phyloP scores from a whole-genome alignment of 2,888 invertebrate species.

The Gnatocerus cornutus region DNA sequence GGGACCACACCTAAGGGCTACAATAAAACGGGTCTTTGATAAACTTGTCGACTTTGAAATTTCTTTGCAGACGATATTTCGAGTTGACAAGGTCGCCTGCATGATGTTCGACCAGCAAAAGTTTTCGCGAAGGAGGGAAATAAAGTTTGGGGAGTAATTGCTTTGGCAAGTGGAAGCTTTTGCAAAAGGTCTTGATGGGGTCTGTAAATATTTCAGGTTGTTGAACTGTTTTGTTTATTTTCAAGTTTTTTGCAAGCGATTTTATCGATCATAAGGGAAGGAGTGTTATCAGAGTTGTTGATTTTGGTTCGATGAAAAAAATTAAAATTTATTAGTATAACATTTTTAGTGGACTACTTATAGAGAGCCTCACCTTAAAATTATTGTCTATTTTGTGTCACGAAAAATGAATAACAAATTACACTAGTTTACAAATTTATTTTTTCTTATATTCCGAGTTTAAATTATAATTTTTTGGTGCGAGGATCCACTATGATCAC shows the following conservation, averaged over 20 bases:
- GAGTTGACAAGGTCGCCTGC: slow-evolving; percentile 11
- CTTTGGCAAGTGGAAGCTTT: not conserved
- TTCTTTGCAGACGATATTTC: not conserved
- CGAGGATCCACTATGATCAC: too few species aligned
- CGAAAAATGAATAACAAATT: too few species aligned
- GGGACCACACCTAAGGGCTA: slow-evolving; percentile 17
- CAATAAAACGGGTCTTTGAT: not conserved
- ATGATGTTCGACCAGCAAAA: not conserved
- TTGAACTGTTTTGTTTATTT: slow-evolving; percentile 3
- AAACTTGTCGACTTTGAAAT: slow-evolving; percentile 20
- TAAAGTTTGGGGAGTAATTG: not conserved
- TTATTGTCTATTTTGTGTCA: not conserved
- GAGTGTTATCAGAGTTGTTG: too few species aligned
- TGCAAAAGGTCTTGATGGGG: not conserved
- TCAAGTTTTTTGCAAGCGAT: too few species aligned
- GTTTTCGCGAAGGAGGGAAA: not conserved
- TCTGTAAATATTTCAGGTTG: not conserved
- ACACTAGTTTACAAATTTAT: too few species aligned
- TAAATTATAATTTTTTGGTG: too few species aligned
- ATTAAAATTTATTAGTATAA: too few species aligned
- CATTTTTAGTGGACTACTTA: too few species aligned
- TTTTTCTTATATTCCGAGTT: too few species aligned
- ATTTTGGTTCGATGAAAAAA: too few species aligned
- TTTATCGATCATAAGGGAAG: too few species aligned
- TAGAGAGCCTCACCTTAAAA: slow-evolving; percentile 5